These are phyloP conservation scores for Dolichotis patagonum DNA, from an alignment of 2,113 vertebrate species.

Conservation along the genomic window DNA sequence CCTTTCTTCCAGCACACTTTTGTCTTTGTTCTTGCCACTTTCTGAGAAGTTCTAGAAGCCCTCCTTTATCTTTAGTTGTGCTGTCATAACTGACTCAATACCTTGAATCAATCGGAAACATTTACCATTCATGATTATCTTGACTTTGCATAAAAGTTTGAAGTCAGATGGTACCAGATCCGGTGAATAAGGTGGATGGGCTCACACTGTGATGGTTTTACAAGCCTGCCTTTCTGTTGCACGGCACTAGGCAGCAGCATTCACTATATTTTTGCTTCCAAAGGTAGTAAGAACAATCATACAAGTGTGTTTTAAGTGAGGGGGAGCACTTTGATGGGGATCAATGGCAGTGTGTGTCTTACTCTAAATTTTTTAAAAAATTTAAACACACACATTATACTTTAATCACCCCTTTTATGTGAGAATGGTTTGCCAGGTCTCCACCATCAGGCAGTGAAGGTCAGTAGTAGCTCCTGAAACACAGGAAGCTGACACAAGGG, in stretches of 20 bases:
- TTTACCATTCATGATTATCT: not conserved
- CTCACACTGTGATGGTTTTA: not conserved
- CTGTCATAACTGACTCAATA: not conserved
- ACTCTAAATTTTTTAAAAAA: not conserved
- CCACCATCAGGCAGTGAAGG: not conserved
- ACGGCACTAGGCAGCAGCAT: not conserved
- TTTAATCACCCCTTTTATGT: not conserved
- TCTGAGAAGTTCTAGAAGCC: not conserved
- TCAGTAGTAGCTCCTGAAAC: not conserved
- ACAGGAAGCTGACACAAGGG: not conserved
- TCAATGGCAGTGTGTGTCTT: not conserved
- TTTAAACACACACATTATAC: not conserved
- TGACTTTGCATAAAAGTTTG: not conserved
- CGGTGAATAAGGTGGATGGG: not conserved
- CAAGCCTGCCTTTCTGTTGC: not conserved
- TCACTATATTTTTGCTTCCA: not conserved
- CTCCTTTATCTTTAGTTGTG: not conserved
- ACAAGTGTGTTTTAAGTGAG: not conserved
- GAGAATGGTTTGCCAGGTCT: not conserved
- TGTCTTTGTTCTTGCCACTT: not conserved
- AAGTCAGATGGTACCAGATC: not conserved
- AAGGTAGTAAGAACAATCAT: not conserved
- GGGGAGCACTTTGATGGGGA: not conserved
- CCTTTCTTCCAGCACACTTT: not conserved
- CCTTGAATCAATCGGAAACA: not conserved